phyloP scores from a whole-genome alignment of 2,888 invertebrate species.

The Pandemis cinnamomeana region DNA sequence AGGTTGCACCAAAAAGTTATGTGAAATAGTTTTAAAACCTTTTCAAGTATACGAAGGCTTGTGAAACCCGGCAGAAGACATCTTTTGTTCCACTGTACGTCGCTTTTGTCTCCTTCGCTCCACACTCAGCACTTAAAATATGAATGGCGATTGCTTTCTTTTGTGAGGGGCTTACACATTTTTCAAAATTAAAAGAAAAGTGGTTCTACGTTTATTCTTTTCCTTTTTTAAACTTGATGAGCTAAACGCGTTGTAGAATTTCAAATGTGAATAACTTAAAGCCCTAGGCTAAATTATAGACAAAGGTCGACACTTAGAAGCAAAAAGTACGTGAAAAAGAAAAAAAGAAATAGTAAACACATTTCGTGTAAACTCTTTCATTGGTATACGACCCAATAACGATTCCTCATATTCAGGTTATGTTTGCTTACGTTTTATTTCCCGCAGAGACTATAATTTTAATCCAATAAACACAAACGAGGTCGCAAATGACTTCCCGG shows the following conservation, averaged over 20 bases:
- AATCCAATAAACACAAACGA: constrained; percentile 14
- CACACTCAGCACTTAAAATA: constrained; percentile 16
- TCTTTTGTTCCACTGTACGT: background rate
- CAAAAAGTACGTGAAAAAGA: no score
- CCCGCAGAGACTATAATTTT: constrained; percentile 16
- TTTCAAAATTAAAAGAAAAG: background rate
- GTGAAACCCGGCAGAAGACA: background rate
- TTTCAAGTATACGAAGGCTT: background rate
- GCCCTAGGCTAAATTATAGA: no score
- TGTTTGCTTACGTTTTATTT: constrained; percentile 5
- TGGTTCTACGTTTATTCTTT: background rate
- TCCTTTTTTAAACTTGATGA: background rate
- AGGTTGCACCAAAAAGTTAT: background rate
- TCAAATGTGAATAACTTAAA: no score
- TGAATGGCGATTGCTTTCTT: constrained; percentile 10
- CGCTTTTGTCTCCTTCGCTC: constrained; percentile 2
- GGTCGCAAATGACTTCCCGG: constrained; percentile 15
- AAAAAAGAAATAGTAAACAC: no score
- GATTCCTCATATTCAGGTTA: constrained; percentile 9
- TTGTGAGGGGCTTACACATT: background rate
- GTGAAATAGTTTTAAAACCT: constrained; percentile 1
- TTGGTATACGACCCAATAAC: background rate
- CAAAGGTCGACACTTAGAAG: no score
- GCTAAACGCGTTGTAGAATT: background rate
- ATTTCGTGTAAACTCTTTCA: background rate